phyloP scores from a whole-genome alignment of 64 coral and sea anemone genomes.

The Porites australiensis region DNA sequence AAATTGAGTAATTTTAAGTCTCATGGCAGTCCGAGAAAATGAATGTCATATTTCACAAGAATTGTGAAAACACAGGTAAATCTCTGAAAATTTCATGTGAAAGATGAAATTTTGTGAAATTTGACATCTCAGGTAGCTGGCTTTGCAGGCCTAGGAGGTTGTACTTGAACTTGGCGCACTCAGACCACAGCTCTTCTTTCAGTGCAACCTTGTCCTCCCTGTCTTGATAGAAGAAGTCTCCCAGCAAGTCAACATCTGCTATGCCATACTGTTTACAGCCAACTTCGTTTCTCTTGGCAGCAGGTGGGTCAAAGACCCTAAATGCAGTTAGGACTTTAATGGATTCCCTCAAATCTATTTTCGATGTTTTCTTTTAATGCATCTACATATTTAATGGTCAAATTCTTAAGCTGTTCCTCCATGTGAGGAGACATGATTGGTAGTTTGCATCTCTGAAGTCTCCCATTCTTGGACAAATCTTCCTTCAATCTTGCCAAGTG shows the following conservation, averaged over 20 bases:
- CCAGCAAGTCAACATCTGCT: conserved; percentile 37
- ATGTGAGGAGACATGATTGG: not conserved
- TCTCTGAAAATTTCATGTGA: too few relatives aligned
- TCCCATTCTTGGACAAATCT: conserved; percentile 41
- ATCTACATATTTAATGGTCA: not conserved
- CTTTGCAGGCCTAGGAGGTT: conserved; percentile 44
- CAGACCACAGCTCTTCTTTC: conserved; percentile 59
- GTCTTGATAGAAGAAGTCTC: conserved; percentile 64
- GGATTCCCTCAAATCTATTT: conserved; percentile 23
- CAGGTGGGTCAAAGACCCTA: conserved; percentile 38
- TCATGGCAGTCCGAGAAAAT: too few relatives aligned
- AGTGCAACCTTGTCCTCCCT: conserved; percentile 31
- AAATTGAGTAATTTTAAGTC: too few relatives aligned
- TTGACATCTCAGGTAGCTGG: not conserved
- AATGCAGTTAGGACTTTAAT: conserved; percentile 32
- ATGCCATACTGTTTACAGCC: conserved; percentile 63
- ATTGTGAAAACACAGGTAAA: too few relatives aligned
- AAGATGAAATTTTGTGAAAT: too few relatives aligned
- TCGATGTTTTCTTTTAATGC: not conserved
- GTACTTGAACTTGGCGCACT: conserved; percentile 79
- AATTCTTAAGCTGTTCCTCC: conserved; percentile 19
- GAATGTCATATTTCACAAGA: too few relatives aligned
- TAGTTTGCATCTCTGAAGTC: conserved; percentile 20
- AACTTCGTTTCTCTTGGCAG: not conserved
- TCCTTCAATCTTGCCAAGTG: conserved; percentile 18